phyloP scores from a whole-genome alignment of 35 echinoderm and acorn worm species.

The Strongylocentrotus purpuratus region DNA sequence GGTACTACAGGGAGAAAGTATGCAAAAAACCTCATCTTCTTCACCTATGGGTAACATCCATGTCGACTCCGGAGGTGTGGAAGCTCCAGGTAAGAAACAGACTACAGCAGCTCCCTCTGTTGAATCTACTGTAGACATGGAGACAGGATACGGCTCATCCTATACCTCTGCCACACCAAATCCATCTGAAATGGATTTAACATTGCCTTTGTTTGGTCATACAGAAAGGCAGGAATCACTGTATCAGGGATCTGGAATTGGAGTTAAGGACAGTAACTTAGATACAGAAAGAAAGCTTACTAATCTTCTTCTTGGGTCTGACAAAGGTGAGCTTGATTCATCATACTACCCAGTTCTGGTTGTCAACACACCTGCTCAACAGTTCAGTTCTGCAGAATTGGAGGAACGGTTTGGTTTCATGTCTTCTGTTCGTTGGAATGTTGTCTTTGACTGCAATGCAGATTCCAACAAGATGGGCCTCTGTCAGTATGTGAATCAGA shows the following conservation, averaged over 20 bases:
- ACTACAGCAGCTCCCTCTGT: neutral
- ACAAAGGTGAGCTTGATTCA: slow-evolving; percentile 20
- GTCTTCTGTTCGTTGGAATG: slow-evolving; percentile 8
- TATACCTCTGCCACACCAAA: neutral
- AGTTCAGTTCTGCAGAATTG: neutral
- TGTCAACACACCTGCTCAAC: slow-evolving; percentile 8
- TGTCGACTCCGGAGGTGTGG: no score
- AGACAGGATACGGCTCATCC: neutral
- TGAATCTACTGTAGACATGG: neutral
- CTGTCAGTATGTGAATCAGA: slow-evolving; percentile 31
- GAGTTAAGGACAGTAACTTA: neutral
- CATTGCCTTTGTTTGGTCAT: neutral
- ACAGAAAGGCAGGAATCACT: neutral
- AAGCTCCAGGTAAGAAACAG: no score
- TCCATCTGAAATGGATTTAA: neutral
- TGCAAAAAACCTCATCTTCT: neutral
- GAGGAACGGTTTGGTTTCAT: slow-evolving; percentile 15
- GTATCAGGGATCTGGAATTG: neutral
- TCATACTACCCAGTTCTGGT: slow-evolving; percentile 39
- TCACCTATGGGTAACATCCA: no score
- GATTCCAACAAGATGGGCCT: slow-evolving; percentile 13
- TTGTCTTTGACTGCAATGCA: slow-evolving; percentile 45
- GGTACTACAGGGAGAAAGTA: neutral
- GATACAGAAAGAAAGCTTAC: neutral
- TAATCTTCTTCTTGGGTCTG: slow-evolving; percentile 10